Evolutionary conservation across 1,140 invertebrate species (phyloP).

Genomic region (Cydia fagiglandana): DNA sequence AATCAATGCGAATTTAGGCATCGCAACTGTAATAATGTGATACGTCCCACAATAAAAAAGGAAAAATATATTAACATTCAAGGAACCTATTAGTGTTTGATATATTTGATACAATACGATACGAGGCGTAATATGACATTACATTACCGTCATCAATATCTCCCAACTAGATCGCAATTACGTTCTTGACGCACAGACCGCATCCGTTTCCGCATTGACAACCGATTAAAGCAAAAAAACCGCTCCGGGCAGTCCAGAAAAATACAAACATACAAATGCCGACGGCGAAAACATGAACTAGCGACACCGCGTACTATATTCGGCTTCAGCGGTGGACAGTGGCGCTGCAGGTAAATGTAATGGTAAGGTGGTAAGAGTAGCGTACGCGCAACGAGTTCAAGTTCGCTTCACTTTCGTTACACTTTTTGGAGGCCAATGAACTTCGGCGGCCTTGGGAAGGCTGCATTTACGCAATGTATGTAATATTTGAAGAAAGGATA

Average conservation of each 20-base stretch:
- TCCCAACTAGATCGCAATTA: conserved; percentile 7
- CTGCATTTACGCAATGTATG: conserved; percentile 9
- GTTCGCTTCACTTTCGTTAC: conserved; percentile 28
- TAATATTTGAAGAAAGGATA: conserved; percentile 13
- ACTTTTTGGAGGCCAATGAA: conserved; percentile 30
- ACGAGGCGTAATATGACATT: background rate
- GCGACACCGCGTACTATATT: background rate
- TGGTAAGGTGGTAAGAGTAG: background rate
- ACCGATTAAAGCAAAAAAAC: conserved; percentile 11
- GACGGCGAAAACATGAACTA: conserved; percentile 2
- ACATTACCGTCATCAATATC: conserved; percentile 1
- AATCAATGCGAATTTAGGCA: too few species aligned
- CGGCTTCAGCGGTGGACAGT: background rate
- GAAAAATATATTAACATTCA: too few species aligned
- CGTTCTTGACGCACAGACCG: conserved; percentile 12
- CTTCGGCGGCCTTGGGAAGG: conserved; percentile 23
- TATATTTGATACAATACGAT: background rate
- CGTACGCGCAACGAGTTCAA: conserved; percentile 25
- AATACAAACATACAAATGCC: conserved; percentile 7
- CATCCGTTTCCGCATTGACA: conserved; percentile 29
- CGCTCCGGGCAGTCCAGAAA: conserved; percentile 3
- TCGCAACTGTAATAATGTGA: too few species aligned
- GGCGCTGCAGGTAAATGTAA: background rate
- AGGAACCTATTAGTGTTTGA: too few species aligned
- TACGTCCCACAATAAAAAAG: too few species aligned